phyloP scores from a whole-genome alignment of 2,888 invertebrate genomes.

The Microplitis manilae region DNA sequence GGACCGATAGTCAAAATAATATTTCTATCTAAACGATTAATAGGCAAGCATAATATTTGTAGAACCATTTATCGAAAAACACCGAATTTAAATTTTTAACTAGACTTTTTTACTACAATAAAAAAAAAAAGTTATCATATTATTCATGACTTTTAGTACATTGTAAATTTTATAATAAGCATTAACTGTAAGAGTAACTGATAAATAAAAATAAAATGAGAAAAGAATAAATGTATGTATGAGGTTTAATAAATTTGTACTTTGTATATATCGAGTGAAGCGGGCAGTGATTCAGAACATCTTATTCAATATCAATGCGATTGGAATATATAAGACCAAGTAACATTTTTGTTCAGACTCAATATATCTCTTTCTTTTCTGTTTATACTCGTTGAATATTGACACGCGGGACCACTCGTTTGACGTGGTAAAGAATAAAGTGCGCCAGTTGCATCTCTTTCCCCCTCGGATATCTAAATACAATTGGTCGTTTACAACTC shows the following conservation, averaged over 20 bases:
- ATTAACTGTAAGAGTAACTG: neutral
- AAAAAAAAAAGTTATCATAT: neutral
- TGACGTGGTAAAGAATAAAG: constrained; percentile 40
- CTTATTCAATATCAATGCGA: constrained; percentile 25
- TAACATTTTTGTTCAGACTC: constrained; percentile 17
- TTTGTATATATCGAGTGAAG: constrained; percentile 7
- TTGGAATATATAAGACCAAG: constrained; percentile 5
- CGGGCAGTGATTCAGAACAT: neutral
- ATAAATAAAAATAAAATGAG: neutral
- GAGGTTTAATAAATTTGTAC: constrained; percentile 2
- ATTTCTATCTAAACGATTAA: neutral
- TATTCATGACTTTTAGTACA: neutral
- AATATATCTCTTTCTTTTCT: constrained; percentile 18
- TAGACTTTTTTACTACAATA: neutral
- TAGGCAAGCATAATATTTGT: neutral
- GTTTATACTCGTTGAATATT: constrained; percentile 32
- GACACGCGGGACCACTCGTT: constrained; percentile 36
- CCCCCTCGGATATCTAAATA: constrained; percentile 50
- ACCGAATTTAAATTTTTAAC: constrained; percentile 13
- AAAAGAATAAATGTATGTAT: constrained; percentile 2
- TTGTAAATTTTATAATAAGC: neutral
- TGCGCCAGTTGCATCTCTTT: constrained; percentile 2
- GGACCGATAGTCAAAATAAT: constrained; percentile 54
- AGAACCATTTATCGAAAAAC: constrained; percentile 18
- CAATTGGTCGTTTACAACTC: constrained; percentile 54